Evolutionary conservation across 2,113 vertebrate species (phyloP).

Genomic region (Forbesichthys agassizii): DNA sequence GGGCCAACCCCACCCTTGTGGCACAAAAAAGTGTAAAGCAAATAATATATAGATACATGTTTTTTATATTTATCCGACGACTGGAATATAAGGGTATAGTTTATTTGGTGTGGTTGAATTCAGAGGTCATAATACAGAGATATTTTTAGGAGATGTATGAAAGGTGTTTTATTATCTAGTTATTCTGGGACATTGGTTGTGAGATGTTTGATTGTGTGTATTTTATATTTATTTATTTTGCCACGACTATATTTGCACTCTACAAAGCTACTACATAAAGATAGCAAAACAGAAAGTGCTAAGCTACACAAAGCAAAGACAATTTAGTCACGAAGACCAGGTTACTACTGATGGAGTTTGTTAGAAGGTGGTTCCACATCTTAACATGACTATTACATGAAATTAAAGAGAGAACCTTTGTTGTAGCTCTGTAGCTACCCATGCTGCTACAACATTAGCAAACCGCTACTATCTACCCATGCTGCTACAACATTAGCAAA

Average conservation of each 20-base stretch:
- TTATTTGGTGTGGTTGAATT: slow-evolving; percentile 4
- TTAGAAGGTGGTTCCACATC: slow-evolving; percentile 70
- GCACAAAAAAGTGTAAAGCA: not conserved
- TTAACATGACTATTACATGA: slow-evolving; percentile 1
- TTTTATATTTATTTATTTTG: not conserved
- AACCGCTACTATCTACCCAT: slow-evolving; percentile 51
- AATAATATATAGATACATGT: not conserved
- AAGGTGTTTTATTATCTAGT: not conserved
- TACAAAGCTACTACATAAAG: not conserved
- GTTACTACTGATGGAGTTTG: slow-evolving; percentile 54
- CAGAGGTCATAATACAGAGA: not conserved
- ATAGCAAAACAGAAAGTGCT: not conserved
- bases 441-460: slow-evolving; percentile 65
- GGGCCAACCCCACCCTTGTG: not conserved
- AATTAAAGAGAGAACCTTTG: slow-evolving; percentile 36
- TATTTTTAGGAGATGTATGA: slow-evolving; percentile 11
- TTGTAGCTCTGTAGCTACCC: slow-evolving; percentile 63
- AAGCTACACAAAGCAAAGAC: not conserved
- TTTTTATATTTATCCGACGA: not conserved
- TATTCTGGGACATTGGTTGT: slow-evolving; percentile 1
- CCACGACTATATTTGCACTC: not conserved
- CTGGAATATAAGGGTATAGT: not conserved
- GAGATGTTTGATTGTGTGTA: slow-evolving; percentile 6
- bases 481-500: slow-evolving; percentile 59
- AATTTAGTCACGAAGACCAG: not conserved